Conservation (phyloP, 2,888 invertebrate genomes). For the Drosophila paramelanica region DNA sequence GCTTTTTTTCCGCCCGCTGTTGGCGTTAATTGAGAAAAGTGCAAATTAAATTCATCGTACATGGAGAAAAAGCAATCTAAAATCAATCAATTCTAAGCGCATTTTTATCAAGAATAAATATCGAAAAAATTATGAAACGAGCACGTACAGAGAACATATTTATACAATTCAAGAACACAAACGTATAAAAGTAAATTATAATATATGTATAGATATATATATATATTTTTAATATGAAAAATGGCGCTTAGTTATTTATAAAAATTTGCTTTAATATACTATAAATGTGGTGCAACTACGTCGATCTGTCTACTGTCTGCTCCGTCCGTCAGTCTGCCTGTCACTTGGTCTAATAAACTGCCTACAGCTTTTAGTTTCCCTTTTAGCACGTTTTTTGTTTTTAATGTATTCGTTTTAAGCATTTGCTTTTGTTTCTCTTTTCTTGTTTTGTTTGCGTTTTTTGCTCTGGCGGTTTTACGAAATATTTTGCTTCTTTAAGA, state of each 20-base stretch:
- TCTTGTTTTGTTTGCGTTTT: slow-evolving; percentile 23
- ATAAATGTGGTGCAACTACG: slow-evolving; percentile 29
- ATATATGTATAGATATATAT: slow-evolving; percentile 17
- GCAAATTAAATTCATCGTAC: slow-evolving; percentile 50
- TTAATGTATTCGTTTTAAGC: slow-evolving; percentile 29
- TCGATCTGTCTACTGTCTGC: slow-evolving; percentile 16
- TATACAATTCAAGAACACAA: slow-evolving; percentile 43
- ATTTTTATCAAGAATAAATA: slow-evolving; percentile 52
- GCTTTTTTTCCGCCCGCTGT: slow-evolving; percentile 12
- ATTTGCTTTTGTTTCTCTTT: slow-evolving; percentile 19
- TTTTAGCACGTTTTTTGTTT: slow-evolving; percentile 55
- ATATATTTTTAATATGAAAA: slow-evolving; percentile 26
- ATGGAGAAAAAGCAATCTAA: slow-evolving; percentile 32
- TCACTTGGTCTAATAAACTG: slow-evolving; percentile 44
- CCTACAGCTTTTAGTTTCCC: slow-evolving; percentile 29
- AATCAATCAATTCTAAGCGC: slow-evolving; percentile 45
- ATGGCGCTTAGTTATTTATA: slow-evolving; percentile 52
- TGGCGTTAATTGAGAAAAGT: slow-evolving; percentile 28
- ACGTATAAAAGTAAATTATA: slow-evolving; percentile 28
- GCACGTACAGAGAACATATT: slow-evolving; percentile 59
- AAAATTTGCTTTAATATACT: slow-evolving; percentile 32
- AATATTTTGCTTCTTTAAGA: slow-evolving; percentile 28
- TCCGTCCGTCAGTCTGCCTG: slow-evolving; percentile 23
- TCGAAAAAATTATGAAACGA: slow-evolving; percentile 43
- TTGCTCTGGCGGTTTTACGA: slow-evolving; percentile 14